A percentile compares a stretch with the other conserved stretches of the same genome.
Conservation (phyloP, 2,888 invertebrate genomes). For the Phoronis australis region DNA sequence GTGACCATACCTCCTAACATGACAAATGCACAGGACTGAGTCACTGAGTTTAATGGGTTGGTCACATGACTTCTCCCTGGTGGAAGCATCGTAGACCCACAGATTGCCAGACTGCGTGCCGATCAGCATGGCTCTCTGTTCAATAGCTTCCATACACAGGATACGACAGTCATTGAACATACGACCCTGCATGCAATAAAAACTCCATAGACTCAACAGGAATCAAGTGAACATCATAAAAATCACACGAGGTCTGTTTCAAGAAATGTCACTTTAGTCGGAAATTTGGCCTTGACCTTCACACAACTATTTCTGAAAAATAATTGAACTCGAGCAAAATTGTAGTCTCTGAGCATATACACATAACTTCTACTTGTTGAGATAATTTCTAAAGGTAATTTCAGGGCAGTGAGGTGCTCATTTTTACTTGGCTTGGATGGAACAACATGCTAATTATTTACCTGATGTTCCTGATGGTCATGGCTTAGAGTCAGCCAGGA, state of each 20-base stretch:
- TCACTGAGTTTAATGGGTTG: conserved; percentile 26
- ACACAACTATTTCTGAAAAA: too few species aligned
- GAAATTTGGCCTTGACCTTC: too few species aligned
- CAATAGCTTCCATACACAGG: conserved; percentile 30
- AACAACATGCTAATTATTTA: too few species aligned
- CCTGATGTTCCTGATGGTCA: too few species aligned
- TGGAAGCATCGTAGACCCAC: conserved; percentile 33
- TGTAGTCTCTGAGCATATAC: neutral
- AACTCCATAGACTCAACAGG: neutral
- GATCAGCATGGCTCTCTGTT: conserved; percentile 23
- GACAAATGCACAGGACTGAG: conserved; percentile 40
- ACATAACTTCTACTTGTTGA: too few species aligned
- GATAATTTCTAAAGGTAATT: neutral
- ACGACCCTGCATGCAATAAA: conserved; percentile 20
- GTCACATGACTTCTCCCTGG: conserved; percentile 14
- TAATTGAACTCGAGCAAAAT: neutral
- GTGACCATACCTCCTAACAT: too few species aligned
- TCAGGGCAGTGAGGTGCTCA: conserved; percentile 2
- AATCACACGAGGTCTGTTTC: too few species aligned
- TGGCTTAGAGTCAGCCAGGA: conserved; percentile 29
- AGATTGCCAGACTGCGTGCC: conserved; percentile 39
- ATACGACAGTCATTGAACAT: conserved; percentile 33
- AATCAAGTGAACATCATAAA: neutral
- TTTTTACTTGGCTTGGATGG: conserved; percentile 20
- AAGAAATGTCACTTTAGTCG: too few species aligned